These are phyloP conservation scores for Andrena chrysosceles DNA, from an alignment of 2,888 invertebrate genomes.

Conservation along the genomic window DNA sequence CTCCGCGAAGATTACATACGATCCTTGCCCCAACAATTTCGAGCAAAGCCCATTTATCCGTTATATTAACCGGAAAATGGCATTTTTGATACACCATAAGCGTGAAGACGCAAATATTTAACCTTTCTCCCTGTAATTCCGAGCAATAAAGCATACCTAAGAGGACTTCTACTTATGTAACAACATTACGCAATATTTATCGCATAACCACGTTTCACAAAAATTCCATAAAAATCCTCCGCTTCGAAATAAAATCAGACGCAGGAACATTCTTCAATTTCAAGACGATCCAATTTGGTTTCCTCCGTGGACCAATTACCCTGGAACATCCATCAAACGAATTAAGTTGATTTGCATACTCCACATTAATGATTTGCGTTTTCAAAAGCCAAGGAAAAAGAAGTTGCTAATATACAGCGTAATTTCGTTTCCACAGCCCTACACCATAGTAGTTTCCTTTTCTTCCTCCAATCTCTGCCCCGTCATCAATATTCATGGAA, in stretches of 20 bases:
- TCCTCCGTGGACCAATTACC: no score
- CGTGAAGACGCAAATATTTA: background rate
- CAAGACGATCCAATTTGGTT: no score
- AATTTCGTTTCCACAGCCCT: background rate
- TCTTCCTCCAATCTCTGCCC: background rate
- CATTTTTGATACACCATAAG: background rate
- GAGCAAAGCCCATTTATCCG: background rate
- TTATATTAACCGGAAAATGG: background rate
- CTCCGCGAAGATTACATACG: no score
- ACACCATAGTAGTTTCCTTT: background rate
- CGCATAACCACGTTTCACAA: background rate
- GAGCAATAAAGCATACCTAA: background rate
- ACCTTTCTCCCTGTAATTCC: background rate
- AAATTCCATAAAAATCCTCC: no score
- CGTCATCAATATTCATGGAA: slow-evolving; percentile 10
- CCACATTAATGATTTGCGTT: no score
- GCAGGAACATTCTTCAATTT: no score
- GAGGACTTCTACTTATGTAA: background rate
- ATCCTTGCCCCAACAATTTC: background rate
- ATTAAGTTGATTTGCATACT: no score
- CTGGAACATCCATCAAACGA: no score
- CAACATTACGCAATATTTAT: background rate
- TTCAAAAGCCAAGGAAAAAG: background rate
- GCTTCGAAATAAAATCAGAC: no score
- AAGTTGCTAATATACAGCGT: background rate